phyloP scores from a whole-genome alignment of 2,113 vertebrate genomes.

The Myrmecobius fasciatus region DNA sequence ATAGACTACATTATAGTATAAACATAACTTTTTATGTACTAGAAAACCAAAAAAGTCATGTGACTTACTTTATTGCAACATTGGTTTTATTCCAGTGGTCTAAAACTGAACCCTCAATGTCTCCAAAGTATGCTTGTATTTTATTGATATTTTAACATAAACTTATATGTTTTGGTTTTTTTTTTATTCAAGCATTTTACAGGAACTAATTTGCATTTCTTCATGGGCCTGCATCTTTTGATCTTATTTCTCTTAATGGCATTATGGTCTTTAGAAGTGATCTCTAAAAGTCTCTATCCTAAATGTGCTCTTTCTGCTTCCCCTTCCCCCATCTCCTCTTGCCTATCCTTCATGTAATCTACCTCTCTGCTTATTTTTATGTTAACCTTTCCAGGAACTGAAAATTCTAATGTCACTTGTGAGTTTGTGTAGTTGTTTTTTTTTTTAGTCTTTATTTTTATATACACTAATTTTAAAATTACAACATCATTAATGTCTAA shows the following conservation, averaged over 20 bases:
- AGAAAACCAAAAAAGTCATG: too few species aligned
- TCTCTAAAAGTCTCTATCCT: neutral
- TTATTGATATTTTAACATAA: too few species aligned
- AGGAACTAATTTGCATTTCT: neutral
- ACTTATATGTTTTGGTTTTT: too few species aligned
- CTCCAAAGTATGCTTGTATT: too few species aligned
- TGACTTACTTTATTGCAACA: too few species aligned
- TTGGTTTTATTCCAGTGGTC: too few species aligned
- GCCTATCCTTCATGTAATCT: conserved; percentile 7
- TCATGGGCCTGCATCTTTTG: neutral
- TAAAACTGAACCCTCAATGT: too few species aligned
- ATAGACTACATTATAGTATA: too few species aligned
- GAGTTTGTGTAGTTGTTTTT: conserved; percentile 34
- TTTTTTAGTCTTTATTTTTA: conserved; percentile 78
- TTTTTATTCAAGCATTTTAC: neutral
- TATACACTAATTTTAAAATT: conserved; percentile 82
- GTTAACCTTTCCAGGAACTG: conserved; percentile 44
- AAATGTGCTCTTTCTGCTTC: conserved; percentile 54
- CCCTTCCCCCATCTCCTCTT: neutral
- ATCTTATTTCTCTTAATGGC: neutral
- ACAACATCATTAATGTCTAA: conserved; percentile 70
- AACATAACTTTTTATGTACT: too few species aligned
- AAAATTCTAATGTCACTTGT: conserved; percentile 34
- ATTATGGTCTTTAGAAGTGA: neutral
- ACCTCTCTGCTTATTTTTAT: conserved; percentile 26